Base-by-base conservation (phyloP, 2,888 invertebrate species). In the Microctonus aethiopoides region DNA sequence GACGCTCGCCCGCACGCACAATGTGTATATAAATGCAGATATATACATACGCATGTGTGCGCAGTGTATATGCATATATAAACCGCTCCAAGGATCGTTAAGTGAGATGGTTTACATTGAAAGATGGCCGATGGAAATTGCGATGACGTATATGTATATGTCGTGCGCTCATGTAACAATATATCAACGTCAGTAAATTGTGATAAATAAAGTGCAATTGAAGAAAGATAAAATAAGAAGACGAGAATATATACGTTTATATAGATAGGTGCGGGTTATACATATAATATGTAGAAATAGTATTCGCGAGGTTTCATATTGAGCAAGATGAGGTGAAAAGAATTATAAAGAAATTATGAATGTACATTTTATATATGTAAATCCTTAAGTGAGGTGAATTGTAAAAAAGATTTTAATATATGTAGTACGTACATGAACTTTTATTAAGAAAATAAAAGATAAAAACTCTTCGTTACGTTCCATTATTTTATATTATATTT, bases 141-240 rank as follows among this genome's bases (percentile, higher is more conserved):
- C 81, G 80, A 81, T 83, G 84, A 82, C 81, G 79, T 80, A 77
- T 77, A 78, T 80, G 76, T 70, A 71, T 67, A 75, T 79, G 80
- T 80, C 79, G 81, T 78, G 77, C 72, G 76, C 76, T 68, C 78
- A 70, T 81, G 82, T 80, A 81, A 77, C 80, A 80, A 84, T 83
- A 81, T 80, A 84, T 84, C 84, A 84, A 83, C 78, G 84, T 83
- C 84, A 79, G 79, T 78, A 83, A 84, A 84, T 83, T 82, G 83
- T 84, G 83, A 84, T 84, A 84, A 83, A 84, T 84, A 84, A 84
- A 83, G 83, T 81, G 81, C 82, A 83, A 84, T 84, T 83, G 81
- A 81, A 77, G 81, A n/a, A n/a, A 74, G 56, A 41, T 10, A 41
- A 46, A 62, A 7, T 16, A 41, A 52, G 52, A 26, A n/a, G n/a